Evolutionary conservation across 2,113 vertebrate genomes (phyloP), one percentile per base, ranked within the genome.

Genomic region (Poeciliopsis prolifica): DNA sequence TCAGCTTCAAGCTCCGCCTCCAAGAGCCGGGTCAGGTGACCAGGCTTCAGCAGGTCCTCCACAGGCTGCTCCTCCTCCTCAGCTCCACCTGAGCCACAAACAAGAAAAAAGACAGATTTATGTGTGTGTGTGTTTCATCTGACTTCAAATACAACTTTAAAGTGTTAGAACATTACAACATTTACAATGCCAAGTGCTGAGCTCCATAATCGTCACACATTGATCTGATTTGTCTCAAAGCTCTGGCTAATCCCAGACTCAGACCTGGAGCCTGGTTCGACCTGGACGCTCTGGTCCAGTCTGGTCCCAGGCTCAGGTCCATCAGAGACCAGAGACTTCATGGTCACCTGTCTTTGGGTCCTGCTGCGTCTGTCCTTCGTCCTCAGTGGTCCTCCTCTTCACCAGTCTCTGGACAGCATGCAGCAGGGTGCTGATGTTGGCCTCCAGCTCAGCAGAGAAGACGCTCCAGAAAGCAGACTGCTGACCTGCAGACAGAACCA

Each of bases 401-500:
- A 95, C 91, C 24, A 99, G 91, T 29, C 86, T 95, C 92, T 99
- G 98, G 22, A 98, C 93, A 6, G 95, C 95, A 93, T 92, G 96
- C 58, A 99, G 94, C 75, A 98, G 90, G 5, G 86, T 87, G 77
- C 3, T 96, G 86, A 99, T 96, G 86, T 93, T 93, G 2, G 84
- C 78, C 92, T 99, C 97, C 81, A 98, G 82, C 80, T 96, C 93
- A 22, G 91, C 88, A 3, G 96, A 96, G 91, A 98, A 97, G 71
- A 94, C 93, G 0, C 93, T 87, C 28, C 93, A 83, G 87, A 96
- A 97, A 1, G 84, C 82, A 31, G 95, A 90, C 44, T 90, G 92
- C 0, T 79, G 82, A 65, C 71, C 92, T 88, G 89, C 69, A 37
- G 61, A 26, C n/a, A 12, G 54, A 73, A 64, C 1, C 7, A 68